Conservation (phyloP, 2,888 invertebrate species). For the Empis livida region DNA sequence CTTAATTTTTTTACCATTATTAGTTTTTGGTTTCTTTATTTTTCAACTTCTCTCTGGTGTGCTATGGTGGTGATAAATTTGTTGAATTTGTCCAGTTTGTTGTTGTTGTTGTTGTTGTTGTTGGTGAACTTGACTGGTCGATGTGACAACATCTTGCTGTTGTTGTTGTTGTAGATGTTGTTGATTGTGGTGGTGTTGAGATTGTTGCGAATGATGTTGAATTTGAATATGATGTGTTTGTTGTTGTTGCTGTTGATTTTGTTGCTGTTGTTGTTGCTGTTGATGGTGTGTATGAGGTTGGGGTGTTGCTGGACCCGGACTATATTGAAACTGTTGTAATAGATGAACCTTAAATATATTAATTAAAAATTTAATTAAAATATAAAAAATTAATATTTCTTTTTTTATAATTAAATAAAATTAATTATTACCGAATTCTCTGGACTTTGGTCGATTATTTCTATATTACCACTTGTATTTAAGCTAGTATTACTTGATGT, state of each 20-base stretch:
- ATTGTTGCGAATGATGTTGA: constrained; percentile 13
- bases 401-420: constrained; percentile 9
- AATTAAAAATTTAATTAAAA: no score
- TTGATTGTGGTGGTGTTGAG: constrained; percentile 24
- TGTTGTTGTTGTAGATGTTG: constrained; percentile 25
- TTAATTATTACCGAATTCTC: constrained; percentile 33
- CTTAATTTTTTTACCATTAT: not conserved
- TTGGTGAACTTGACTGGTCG: constrained; percentile 31
- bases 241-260: constrained; percentile 28
- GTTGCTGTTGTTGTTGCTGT: constrained; percentile 29
- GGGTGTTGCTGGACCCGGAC: constrained; percentile 28
- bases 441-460: constrained; percentile 36
- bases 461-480: constrained; percentile 34
- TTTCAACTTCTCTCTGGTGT: constrained; percentile 37
- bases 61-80: constrained; percentile 35
- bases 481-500: constrained; percentile 30
- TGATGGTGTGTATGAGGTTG: constrained; percentile 25
- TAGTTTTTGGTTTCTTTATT: not conserved
- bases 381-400: not conserved
- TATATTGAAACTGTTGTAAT: constrained; percentile 37
- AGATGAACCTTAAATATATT: constrained; percentile 9
- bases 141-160: constrained; percentile 32
- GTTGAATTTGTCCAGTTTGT: constrained; percentile 28
- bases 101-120: constrained; percentile 22
- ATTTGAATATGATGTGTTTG: constrained; percentile 32